Conservation (phyloP, 2,113 vertebrate genomes). For the Urocitellus parryii region DNA sequence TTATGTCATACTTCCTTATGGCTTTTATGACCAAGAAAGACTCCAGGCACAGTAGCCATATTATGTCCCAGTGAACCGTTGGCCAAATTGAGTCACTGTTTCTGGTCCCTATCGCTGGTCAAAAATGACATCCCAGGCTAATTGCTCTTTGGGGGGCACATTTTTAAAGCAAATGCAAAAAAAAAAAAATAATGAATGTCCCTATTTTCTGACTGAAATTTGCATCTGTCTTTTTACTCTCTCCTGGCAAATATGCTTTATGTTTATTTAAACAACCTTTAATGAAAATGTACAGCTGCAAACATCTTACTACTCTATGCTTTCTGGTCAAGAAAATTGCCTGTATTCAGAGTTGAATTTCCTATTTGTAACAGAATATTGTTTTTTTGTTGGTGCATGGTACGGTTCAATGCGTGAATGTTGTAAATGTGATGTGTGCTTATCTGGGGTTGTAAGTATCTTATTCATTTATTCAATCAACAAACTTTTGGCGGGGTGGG, state of each 20-base stretch:
- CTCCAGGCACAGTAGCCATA: conserved; percentile 82
- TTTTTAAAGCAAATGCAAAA: conserved; percentile 72
- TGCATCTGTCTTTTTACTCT: conserved; percentile 68
- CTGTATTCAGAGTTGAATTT: conserved; percentile 73
- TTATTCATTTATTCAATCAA: conserved; percentile 30
- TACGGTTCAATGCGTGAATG: conserved; percentile 32
- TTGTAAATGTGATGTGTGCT: conserved; percentile 40
- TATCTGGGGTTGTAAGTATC: conserved; percentile 49
- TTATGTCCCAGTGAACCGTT: conserved; percentile 74
- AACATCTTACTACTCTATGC: conserved; percentile 73
- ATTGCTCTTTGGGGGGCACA: conserved; percentile 64
- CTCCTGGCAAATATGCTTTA: conserved; percentile 68
- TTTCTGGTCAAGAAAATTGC: conserved; percentile 80
- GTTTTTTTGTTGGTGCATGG: conserved; percentile 65
- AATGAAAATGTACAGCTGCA: conserved; percentile 82
- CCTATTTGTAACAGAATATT: conserved; percentile 72
- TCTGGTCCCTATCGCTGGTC: conserved; percentile 73
- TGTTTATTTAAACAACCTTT: conserved; percentile 77
- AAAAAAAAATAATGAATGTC: conserved; percentile 65
- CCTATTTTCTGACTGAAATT: conserved; percentile 72
- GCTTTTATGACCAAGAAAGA: conserved; percentile 79
- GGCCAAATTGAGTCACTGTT: conserved; percentile 78
- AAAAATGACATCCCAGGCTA: conserved; percentile 76
- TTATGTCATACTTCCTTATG: conserved; percentile 82
- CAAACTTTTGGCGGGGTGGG: neutral